phyloP scores from a whole-genome alignment of 2,797 vertebrate genomes.

The Martes flavigula region DNA sequence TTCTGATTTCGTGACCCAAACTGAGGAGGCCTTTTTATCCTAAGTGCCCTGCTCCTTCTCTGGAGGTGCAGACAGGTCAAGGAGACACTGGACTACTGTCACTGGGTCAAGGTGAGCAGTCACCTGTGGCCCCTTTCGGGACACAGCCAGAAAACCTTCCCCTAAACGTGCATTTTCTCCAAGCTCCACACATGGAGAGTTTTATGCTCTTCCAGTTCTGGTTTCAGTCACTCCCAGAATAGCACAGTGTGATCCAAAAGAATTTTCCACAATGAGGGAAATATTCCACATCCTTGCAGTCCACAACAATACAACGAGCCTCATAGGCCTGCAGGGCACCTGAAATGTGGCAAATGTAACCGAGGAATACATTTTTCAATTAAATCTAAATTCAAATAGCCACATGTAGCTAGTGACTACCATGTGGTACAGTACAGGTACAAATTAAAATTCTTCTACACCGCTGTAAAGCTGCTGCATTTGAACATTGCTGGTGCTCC shows the following conservation, averaged over 20 bases:
- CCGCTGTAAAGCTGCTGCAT: neutral
- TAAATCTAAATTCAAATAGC: neutral
- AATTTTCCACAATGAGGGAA: neutral
- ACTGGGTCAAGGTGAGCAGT: neutral
- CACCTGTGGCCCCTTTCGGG: neutral
- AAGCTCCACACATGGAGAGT: neutral
- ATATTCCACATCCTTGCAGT: no score
- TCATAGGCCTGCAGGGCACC: neutral
- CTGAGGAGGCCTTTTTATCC: neutral
- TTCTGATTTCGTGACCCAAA: neutral
- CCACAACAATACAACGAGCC: accelerated
- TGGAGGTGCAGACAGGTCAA: neutral
- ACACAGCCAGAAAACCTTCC: neutral
- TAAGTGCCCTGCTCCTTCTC: neutral
- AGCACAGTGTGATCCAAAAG: neutral
- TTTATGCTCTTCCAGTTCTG: neutral
- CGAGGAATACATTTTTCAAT: neutral
- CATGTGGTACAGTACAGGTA: neutral
- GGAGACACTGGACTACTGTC: neutral
- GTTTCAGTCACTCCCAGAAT: neutral
- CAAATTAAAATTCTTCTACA: neutral
- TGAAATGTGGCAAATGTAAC: neutral
- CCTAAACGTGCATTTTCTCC: neutral
- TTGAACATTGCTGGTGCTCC: neutral
- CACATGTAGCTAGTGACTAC: neutral